These are phyloP conservation scores for Lepus townsendii DNA, from an alignment of 2,797 vertebrate genomes.

Conservation along the genomic window DNA sequence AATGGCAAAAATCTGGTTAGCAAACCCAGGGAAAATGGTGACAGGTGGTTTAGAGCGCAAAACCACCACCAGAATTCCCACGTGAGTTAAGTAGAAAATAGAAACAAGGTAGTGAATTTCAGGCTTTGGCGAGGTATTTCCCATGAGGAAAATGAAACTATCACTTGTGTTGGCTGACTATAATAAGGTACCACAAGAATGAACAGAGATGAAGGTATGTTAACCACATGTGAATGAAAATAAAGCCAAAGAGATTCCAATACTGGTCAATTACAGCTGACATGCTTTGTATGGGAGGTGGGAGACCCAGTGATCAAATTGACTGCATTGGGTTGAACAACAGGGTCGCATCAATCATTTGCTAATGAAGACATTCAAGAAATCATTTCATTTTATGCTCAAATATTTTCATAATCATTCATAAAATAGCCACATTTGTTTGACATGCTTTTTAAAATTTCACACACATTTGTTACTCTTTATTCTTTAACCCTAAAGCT, in stretches of 20 bases:
- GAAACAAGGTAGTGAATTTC: neutral
- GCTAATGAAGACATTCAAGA: neutral
- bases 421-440: neutral
- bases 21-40: neutral
- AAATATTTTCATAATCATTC: conserved; percentile 36
- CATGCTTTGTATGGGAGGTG: neutral
- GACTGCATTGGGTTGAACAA: neutral
- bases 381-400: conserved; percentile 22
- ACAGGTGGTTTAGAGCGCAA: neutral
- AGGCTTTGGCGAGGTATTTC: neutral
- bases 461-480: neutral
- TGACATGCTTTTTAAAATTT: neutral
- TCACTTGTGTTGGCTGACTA: neutral
- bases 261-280: neutral
- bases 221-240: neutral
- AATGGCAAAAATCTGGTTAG: neutral
- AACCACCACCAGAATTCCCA: no score
- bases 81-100: neutral
- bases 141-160: neutral
- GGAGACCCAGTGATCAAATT: neutral
- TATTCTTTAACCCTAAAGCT: neutral
- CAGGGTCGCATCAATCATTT: neutral
- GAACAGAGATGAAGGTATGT: neutral
- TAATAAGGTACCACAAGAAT: neutral
- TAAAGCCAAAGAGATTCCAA: neutral